Percentiles rank a stretch among this genome's conserved stretches.
These are phyloP conservation scores for Suillia variegata DNA, from an alignment of 2,888 invertebrate species.

Conservation along the genomic window DNA sequence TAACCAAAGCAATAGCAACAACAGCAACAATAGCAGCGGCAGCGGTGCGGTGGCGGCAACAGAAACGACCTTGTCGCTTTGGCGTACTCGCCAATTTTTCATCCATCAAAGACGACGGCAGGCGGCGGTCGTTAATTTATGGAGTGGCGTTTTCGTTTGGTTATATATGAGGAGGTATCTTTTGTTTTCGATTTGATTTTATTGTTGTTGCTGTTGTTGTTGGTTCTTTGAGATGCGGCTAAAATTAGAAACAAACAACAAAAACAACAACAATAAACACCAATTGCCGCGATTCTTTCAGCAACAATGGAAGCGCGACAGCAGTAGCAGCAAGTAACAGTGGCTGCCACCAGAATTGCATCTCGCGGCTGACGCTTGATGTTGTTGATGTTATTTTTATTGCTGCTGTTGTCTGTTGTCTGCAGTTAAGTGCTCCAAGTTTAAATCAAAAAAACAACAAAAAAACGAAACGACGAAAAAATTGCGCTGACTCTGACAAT, in stretches of 20 bases:
- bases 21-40: too few species aligned
- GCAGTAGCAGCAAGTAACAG: neutral
- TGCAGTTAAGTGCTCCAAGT: neutral
- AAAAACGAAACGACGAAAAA: too few species aligned
- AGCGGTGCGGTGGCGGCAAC: too few species aligned
- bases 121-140: neutral
- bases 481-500: too few species aligned
- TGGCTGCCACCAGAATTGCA: neutral
- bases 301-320: constrained; percentile 5
- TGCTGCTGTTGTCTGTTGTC: neutral
- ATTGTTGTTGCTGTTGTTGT: too few species aligned
- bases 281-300: neutral
- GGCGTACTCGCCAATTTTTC: neutral
- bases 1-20: too few species aligned
- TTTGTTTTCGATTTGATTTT: too few species aligned
- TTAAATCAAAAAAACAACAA: too few species aligned
- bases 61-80: neutral
- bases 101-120: constrained; percentile 1
- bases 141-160: neutral
- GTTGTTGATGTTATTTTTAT: neutral
- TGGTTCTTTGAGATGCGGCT: neutral
- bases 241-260: constrained; percentile 18
- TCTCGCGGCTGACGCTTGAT: too few species aligned
- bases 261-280: constrained; percentile 14
- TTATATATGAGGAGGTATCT: too few species aligned